Evolutionary conservation across 2,113 vertebrate species (phyloP), one percentile per base, ranked within the genome.

Genomic region (Mastomys natalensis): DNA sequence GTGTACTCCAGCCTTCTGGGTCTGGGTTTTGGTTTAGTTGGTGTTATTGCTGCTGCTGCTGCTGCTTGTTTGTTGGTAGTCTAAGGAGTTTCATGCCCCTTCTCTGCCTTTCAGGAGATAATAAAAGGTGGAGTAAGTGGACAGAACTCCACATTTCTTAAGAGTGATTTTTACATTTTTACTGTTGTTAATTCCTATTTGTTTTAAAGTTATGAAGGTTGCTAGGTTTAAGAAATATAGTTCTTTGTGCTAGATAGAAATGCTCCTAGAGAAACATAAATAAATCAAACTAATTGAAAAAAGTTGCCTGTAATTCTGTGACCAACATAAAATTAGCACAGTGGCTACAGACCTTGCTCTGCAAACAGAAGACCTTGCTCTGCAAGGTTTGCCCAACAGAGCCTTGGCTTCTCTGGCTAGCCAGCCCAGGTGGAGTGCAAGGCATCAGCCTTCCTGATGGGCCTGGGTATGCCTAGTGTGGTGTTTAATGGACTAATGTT

Each of bases 131-230:
- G 34, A 91, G 24, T 62, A 3, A 76, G 48, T 34, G 37, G 64
- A 66, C 22, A 80, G 3, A 88, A 6, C 53, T 93, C 31, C 43
- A 82, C 10, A 60, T 76, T 89, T 89, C 60, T 87, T 43, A 80
- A 80, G 22, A 73, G 6, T 87, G 66, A 81, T 53, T 91, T 91
- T 78, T 19, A 89, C 58, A 70, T 84, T n/a, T 66, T 40, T 21
- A 84, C 43, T n/a, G 60, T 34, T 80, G 89, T 95, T 70, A 86
- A 88, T n/a, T 85, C 15, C 43, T 87, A 0, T 91, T 37, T 82
- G 34, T 53, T 88, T 55, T 80, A 43, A 81, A 89, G 88, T 31
- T 45, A 31, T 5, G 92, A 55, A 91, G 76, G 73, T 40, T 84
- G 13, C 26, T 31, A n/a, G 4, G 40, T 62, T 43, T 76, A 68